These are phyloP conservation scores for Thymelicus acteon DNA, from an alignment of 2,888 invertebrate species.

Conservation along the genomic window DNA sequence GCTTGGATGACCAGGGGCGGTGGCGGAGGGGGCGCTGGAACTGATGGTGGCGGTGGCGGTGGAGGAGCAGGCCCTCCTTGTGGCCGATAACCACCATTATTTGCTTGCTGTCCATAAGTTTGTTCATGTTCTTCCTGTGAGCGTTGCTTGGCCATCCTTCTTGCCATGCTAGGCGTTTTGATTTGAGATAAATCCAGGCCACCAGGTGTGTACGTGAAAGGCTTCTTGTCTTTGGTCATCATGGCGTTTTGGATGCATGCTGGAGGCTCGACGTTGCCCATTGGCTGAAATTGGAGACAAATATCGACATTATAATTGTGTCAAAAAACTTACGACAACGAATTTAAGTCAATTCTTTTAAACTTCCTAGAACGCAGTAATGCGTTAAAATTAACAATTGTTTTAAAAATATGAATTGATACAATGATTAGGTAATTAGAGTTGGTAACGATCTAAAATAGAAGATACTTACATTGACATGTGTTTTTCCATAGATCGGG, in stretches of 20 bases:
- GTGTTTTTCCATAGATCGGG: conserved; percentile 78
- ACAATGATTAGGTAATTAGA: background rate
- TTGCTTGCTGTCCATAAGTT: conserved; percentile 55
- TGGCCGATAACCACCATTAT: conserved; percentile 58
- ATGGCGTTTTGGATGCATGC: conserved; percentile 96
- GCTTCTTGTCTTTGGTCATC: conserved; percentile 98
- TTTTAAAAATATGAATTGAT: background rate
- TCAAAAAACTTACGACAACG: too few relatives aligned
- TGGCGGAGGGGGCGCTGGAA: conserved; percentile 84
- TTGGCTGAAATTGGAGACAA: conserved; percentile 67
- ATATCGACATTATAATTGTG: background rate
- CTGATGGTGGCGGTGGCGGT: conserved; percentile 75
- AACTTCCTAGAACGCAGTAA: too few relatives aligned
- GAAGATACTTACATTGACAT: conserved; percentile 72
- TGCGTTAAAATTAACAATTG: too few relatives aligned
- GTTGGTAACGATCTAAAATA: conserved; percentile 10
- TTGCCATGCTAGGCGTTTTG: conserved; percentile 94
- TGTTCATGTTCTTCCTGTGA: conserved; percentile 85
- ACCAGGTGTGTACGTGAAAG: conserved; percentile 98
- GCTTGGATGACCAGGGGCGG: conserved; percentile 85
- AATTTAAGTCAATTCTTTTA: too few relatives aligned
- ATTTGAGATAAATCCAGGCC: conserved; percentile 96
- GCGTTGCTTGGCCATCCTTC: conserved; percentile 88
- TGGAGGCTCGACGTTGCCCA: conserved; percentile 88
- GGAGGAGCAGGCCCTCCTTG: conserved; percentile 69